Percentiles rank a stretch among this genome's conserved stretches.
Conservation (phyloP, 1,140 invertebrate genomes). For the Gryllus bimaculatus region DNA sequence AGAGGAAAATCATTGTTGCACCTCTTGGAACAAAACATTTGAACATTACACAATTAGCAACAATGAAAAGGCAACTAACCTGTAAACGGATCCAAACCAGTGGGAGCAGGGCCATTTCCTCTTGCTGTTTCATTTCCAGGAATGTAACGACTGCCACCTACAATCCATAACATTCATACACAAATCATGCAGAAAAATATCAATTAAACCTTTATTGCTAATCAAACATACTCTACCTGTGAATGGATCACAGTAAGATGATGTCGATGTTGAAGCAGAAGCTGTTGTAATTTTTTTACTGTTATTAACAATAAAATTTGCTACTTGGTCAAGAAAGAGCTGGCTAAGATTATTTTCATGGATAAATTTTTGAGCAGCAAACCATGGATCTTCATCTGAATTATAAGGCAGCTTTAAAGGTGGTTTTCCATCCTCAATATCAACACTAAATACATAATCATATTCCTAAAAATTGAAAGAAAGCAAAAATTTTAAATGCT, state of each 20-base stretch:
- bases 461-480: slow-evolving; percentile 53
- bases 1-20: too few species aligned
- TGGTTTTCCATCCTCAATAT: slow-evolving; percentile 80
- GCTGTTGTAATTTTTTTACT: slow-evolving; percentile 33
- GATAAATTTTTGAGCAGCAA: slow-evolving; percentile 54
- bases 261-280: slow-evolving; percentile 30
- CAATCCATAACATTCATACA: slow-evolving; percentile 16
- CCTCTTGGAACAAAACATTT: too few species aligned
- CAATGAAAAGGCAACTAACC: not conserved
- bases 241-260: slow-evolving; percentile 64
- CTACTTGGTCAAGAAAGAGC: slow-evolving; percentile 84
- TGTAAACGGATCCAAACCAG: slow-evolving; percentile 27
- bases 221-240: slow-evolving; percentile 37
- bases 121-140: slow-evolving; percentile 19
- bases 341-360: slow-evolving; percentile 70
- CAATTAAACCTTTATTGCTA: not conserved
- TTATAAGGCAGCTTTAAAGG: slow-evolving; percentile 90
- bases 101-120: slow-evolving; percentile 25
- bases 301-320: slow-evolving; percentile 91
- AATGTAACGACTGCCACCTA: slow-evolving; percentile 41
- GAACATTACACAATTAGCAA: too few species aligned
- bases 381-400: slow-evolving; percentile 53
- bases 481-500: not conserved
- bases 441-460: slow-evolving; percentile 91
- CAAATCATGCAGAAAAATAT: not conserved